Base-by-base conservation (phyloP, 2,113 vertebrate species). In the Himantopus leucocephalus region DNA sequence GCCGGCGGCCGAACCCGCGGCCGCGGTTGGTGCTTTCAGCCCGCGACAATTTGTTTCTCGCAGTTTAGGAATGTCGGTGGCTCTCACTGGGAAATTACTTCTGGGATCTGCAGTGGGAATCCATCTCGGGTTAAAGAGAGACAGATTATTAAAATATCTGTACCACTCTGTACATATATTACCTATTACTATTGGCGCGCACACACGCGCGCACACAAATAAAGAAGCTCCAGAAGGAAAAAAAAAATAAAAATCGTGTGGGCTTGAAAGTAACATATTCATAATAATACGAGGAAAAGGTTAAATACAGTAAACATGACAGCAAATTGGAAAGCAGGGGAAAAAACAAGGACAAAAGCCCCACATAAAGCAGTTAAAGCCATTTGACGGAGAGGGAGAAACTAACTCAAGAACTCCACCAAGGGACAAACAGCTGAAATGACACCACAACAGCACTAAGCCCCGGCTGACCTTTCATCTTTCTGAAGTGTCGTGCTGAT, bases 391-490 rank as follows among this genome's bases (percentile, higher is more conserved):
- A 88, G 88, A 94, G 45, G 71, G 90, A 96, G 96, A 98, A 98
- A 96, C 91, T 97, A 96, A 98, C 98, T 98, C 98, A 97, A 98
- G 96, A 98, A 95, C 98, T 98, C 98, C 98, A 98, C 98, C 98
- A 98, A 98, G 98, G 98, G 98, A 98, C 97, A 95, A 94, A 89
- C 56, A 76, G 95, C 32, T 87, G 97, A 95, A 98, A 98, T 94
- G 95, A 98, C 98, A 98, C 76, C 90, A 24, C 47, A 41, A 30
- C 63, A 43, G 74, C 96, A 12, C 70, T 39, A 41, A 95, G 89
- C 90, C 74, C 68, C 70, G 68, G 19, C 50, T 98, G 98, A 98
- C 98, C 98, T 97, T 97, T 98, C 88, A 12, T 96, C 73, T 85
- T 41, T 62, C 81, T 18, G 5, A 93, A 94, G 62, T 14, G 30